Evolutionary conservation across 2,888 invertebrate genomes (phyloP), one percentile per base, ranked within the genome.

Genomic region (Byasa hedistus): DNA sequence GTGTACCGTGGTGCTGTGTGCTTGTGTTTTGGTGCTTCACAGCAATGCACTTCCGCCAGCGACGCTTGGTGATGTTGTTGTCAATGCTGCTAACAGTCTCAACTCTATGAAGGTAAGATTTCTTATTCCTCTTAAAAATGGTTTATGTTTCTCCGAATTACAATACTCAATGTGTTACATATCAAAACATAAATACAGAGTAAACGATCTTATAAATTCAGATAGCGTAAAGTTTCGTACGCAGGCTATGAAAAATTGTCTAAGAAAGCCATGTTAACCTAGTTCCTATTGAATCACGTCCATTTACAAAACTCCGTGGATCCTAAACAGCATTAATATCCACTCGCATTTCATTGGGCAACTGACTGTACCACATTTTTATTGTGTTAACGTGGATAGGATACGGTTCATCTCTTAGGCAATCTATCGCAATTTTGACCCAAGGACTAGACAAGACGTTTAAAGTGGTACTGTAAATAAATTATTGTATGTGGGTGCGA

Each of bases 31-130:
- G 61, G 80, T 85, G 69, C 68, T 85, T 71, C 81, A 78, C 66
- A 81, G 83, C 71, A 78, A 81, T 39, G 89, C 89, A 27, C 75
- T 92, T 64, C 91, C 92, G 44, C 92, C 92, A 0, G 91, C 92
- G 2, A 86, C 92, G 5, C 79, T 92, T 1, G 92, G 92, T 0
- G 92, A 92, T 64, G 92, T 91, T 51, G 90, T 92, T 59, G 84
- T 86, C 56, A 92, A 92, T 66, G 91, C 92, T 2, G 92, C 91
- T 1, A 87, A 82, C 60, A 89, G 91, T 68, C 86, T 92, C 71
- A 92, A 92, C 72, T 90, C 91, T 63, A 92, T 92, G 91, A 92
- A 92, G 86, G 92, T 92, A 78, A 78, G 71, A 22, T 22, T 22
- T 22, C 22, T 22, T 22, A 12, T 54, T 15, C 10, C 12, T 48